Base-by-base conservation (phyloP, 2,888 invertebrate genomes). In the Parnassius glacialis region DNA sequence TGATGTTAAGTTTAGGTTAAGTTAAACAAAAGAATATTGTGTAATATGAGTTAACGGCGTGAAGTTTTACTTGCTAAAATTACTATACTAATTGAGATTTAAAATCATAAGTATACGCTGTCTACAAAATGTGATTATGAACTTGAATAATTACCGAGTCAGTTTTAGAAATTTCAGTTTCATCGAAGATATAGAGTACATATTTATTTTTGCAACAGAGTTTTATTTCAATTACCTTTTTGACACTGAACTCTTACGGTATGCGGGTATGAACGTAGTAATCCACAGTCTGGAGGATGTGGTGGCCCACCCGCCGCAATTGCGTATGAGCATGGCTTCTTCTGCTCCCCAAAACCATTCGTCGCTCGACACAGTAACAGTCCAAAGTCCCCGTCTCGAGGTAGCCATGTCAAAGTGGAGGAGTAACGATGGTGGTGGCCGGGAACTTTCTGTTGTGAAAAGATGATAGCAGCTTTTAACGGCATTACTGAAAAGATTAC, bases 341-440 rank as follows among this genome's bases (percentile, higher is more conserved):
- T 83, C 67, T 88, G 88, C 42, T 85, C 85, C 0, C 90, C 90
- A 52, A 83, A 83, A 0, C 74, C 43, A 67, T 88, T 90, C 0
- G 79, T 79, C 0, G 87, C 88, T 0, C 83, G 74, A 64, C 89
- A 90, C 10, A 74, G 70, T 0, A 90, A 75, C 1, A 71, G 57
- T 0, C 90, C 90, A 0, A 82, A 62, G 66, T 88, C 87, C 0
- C 72, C 75, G 0, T 74, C 72, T 0, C 79, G 72, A 0, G 84
- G 76, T 2, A 79, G 57, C 89, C 88, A 90, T 0, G 81, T 83
- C 47, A 90, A 67, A 0, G 80, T 80, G 0, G 88, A 85, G 0
- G 79, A 72, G 68, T 82, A 90, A 0, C 83, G 79, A 66, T 82
- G 69, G 11, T 68, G 69, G 53, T 81, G 73, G 0, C 84, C 85